A percentile compares a stretch with the other conserved stretches of the same genome.
Evolutionary conservation across 2,888 invertebrate species (phyloP).

Genomic region (Macaria liturata): DNA sequence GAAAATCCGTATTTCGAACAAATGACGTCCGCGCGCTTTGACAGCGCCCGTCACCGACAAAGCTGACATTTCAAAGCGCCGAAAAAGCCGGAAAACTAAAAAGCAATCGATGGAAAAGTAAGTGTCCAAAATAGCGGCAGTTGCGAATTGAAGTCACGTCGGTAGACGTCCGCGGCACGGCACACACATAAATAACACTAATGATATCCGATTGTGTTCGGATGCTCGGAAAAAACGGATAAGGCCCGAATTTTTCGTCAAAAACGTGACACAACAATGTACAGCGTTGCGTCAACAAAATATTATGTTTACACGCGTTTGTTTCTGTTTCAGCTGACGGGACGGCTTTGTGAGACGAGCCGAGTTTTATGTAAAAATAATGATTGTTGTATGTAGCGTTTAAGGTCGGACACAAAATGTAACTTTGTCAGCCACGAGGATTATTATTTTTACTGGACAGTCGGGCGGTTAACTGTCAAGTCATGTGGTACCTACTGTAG

Average conservation of each 20-base stretch:
- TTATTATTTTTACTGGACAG: no score
- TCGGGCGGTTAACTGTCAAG: no score
- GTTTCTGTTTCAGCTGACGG: constrained; percentile 30
- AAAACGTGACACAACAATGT: constrained; percentile 34
- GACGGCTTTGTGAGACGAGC: constrained; percentile 23
- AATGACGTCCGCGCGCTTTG: constrained; percentile 8
- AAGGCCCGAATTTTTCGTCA: constrained; percentile 33
- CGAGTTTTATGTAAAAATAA: constrained; percentile 1
- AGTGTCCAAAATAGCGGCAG: constrained; percentile 50
- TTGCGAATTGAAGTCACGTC: constrained; percentile 63
- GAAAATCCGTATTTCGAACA: constrained; percentile 6
- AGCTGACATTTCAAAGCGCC: constrained; percentile 32
- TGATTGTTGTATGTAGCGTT: constrained; percentile 1
- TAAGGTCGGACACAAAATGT: no score
- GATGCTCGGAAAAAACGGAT: constrained; percentile 45
- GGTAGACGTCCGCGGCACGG: constrained; percentile 61
- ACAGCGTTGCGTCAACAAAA: constrained; percentile 25
- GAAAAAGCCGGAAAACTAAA: constrained; percentile 37
- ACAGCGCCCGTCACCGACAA: constrained; percentile 2
- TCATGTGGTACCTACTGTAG: no score
- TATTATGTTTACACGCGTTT: constrained; percentile 35
- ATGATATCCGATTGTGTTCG: constrained; percentile 74
- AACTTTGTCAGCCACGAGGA: no score
- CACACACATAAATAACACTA: constrained; percentile 74
- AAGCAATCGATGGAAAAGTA: constrained; percentile 51